These are phyloP conservation scores for Cylas formicarius DNA, from an alignment of 1,140 invertebrate genomes.

Conservation along the genomic window DNA sequence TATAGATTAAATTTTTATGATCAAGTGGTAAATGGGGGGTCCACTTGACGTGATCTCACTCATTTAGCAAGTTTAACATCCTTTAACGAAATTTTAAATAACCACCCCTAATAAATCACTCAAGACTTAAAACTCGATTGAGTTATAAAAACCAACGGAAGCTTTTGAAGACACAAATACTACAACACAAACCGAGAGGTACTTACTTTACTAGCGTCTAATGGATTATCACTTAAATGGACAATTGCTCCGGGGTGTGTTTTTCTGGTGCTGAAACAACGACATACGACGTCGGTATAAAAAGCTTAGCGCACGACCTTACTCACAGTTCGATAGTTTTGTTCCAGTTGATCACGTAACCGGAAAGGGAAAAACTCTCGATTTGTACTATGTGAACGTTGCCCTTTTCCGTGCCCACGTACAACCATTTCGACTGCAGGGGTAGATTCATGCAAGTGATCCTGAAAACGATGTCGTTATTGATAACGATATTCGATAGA, in stretches of 20 bases:
- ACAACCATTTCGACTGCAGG: slow-evolving; percentile 96
- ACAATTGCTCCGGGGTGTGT: slow-evolving; percentile 92
- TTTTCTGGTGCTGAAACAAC: slow-evolving; percentile 75
- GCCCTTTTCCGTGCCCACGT: slow-evolving; percentile 94
- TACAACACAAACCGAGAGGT: no score
- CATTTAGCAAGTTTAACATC: no score
- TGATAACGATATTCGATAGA: no score
- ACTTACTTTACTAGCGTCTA: slow-evolving; percentile 87
- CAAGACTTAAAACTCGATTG: no score
- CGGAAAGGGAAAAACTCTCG: slow-evolving; percentile 90
- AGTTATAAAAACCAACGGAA: neutral
- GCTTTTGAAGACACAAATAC: no score
- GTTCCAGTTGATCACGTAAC: slow-evolving; percentile 99
- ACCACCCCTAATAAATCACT: no score
- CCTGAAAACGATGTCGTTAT: slow-evolving; percentile 62
- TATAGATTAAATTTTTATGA: no score
- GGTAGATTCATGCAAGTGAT: slow-evolving; percentile 90
- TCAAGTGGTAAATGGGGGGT: no score
- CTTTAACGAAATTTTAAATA: no score
- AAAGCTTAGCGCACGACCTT: neutral
- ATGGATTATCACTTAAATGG: slow-evolving; percentile 91
- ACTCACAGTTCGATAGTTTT: slow-evolving; percentile 99
- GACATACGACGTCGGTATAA: slow-evolving; percentile 18
- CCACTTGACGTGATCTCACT: no score
- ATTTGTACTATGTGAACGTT: slow-evolving; percentile 98